Evolutionary conservation across 1,140 invertebrate species (phyloP), one percentile per base, ranked within the genome.

Genomic region (Mercenaria mercenaria): DNA sequence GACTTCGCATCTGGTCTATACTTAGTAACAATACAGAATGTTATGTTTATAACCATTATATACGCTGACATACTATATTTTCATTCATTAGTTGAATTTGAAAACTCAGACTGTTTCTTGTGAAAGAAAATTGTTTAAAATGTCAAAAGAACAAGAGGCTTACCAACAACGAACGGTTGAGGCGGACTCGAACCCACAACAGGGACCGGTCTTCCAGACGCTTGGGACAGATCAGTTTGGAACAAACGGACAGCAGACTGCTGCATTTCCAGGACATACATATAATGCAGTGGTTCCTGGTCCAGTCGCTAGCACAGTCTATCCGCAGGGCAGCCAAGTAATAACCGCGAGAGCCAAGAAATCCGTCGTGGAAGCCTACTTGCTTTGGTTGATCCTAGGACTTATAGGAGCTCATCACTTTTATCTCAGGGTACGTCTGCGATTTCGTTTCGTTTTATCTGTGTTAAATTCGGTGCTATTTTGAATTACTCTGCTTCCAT

Each of bases 111-210:
- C 26, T 6, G 56, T 59, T 10, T 10, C 4, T 59, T 59, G 18
- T 59, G 26, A 59, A 59, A n/a, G 6, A n/a, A 20, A 13, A 34
- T 4, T 2, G 37, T 37, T 39, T 72, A 72, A 72, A 72, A 85
- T 85, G 83, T 85, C 83, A 0, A 85, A 85, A 76, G 83, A 85
- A 74, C 83, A 76, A 23, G 83, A 85, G 47, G 83, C 83, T n/a
- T 56, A 0, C 47, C 64, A 72, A 26, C 83, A 85, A 52, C 67
- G 83, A 32, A 85, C 83, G 1, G 43, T n/a, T n/a, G 52, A 11
- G 26, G 41, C 39, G 1, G 72, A 15, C 41, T 50, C 72, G 18
- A 76, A 76, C 72, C 72, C 20, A 8, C 41, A 52, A 76, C 43
- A 20, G 13, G 34, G 6, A 20, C 41, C 41, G 1, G 13, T 13